Conservation (phyloP, 2,888 invertebrate species). For the Octodonta nipae region DNA sequence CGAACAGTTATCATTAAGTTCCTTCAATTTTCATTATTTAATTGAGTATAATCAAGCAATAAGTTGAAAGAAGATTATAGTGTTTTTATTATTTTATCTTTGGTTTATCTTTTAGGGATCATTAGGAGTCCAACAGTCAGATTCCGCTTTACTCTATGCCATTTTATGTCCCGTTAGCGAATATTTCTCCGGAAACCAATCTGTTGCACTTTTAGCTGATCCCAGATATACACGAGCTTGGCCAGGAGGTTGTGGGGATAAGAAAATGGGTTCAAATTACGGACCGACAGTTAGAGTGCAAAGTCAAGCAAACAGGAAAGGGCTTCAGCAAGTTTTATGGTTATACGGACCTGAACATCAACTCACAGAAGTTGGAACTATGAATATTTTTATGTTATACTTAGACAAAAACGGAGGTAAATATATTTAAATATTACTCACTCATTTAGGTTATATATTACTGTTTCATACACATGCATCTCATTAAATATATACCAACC, state of each 20-base stretch:
- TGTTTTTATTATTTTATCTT: neutral
- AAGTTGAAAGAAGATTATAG: no score
- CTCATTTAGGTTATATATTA: no score
- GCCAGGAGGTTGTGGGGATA: slow-evolving; percentile 87
- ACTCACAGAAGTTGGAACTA: slow-evolving; percentile 93
- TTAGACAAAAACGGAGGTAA: slow-evolving; percentile 81
- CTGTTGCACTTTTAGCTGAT: slow-evolving; percentile 81
- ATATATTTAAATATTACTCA: no score
- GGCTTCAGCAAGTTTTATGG: slow-evolving; percentile 93
- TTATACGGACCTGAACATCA: slow-evolving; percentile 85
- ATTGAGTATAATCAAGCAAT: no score
- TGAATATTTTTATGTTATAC: slow-evolving; percentile 90
- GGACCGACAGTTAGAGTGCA: slow-evolving; percentile 76
- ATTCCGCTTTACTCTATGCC: slow-evolving; percentile 80
- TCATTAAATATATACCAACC: no score
- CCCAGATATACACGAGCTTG: slow-evolving; percentile 75
- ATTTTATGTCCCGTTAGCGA: slow-evolving; percentile 87
- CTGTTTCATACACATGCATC: no score
- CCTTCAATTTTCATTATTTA: no score
- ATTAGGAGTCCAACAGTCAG: slow-evolving; percentile 77
- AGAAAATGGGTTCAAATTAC: slow-evolving; percentile 91
- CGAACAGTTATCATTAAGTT: no score
- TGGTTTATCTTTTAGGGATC: slow-evolving; percentile 53
- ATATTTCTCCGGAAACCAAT: slow-evolving; percentile 58
- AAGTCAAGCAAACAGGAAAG: slow-evolving; percentile 58